Base-by-base conservation (phyloP, 1,140 invertebrate genomes). In the Chrysopa pallens region DNA sequence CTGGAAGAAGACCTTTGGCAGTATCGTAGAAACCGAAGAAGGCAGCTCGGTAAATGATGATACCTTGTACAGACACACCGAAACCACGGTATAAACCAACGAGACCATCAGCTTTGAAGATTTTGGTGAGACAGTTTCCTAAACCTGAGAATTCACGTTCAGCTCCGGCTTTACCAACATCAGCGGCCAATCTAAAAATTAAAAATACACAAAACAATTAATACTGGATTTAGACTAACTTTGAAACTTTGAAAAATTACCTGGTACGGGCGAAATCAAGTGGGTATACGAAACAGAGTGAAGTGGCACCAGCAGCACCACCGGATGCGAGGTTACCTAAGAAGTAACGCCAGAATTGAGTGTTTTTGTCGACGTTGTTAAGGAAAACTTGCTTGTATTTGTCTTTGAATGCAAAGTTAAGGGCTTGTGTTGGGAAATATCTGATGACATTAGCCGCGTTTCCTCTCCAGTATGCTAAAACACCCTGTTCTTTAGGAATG, bases 391-490 rank as follows among this genome's bases (percentile, higher is more conserved):
- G 69, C 68, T 92, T 90, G 66, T 89, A 87, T 42, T 76, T 77
- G 59, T 92, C 87, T 61, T 94, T 94, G 68, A 94, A 94, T 47
- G 90, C 89, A 59, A 96, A 95, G 70, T 95, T 95, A 39, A 96
- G 68, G 37, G 90, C 91, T 58, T 96, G 90, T 11, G 90, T 93
- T 35, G 91, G 91, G 70, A 95, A 94, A 57, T 94, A 94, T 62
- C 78, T 67, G 61, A 89, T 84, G 17, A 90, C 85, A 61, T 94
- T 95, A 56, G 89, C 88, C 43, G 91, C 67, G 64, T 96, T 95
- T 59, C 90, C 91, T 66, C 91, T 73, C 90, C 91, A 96, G 60
- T 82, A 87, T 49, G 84, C 80, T 1, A 76, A 46, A 45, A 88
- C 68, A 47, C 87, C 87, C 65, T 89, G 84, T 66, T 89, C 85